Evolutionary conservation across 2,888 invertebrate species (phyloP), one percentile per base, ranked within the genome.

Genomic region (Pheosia tremula): DNA sequence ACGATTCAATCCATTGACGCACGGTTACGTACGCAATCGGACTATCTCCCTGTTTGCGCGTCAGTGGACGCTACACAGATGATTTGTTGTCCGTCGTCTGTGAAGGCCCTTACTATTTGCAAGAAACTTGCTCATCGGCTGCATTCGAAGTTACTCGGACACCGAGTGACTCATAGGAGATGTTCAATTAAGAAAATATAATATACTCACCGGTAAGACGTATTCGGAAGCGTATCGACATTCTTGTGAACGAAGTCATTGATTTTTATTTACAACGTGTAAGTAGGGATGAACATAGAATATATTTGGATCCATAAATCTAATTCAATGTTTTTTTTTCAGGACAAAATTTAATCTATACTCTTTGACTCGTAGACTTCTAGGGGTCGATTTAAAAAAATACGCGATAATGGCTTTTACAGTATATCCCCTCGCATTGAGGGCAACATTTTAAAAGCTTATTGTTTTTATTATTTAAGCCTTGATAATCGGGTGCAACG

Each of bases 131-230:
- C 62, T 67, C 67, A 66, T 69, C 67, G 59, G 56, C 69, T 77
- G 80, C 71, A 79, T 80, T 73, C 70, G 71, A 76, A 76, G 80
- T 78, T 70, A 71, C 68, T 65, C 64, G 45, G 56, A 68, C 69
- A 63, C 56, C 60, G 36, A 56, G 57, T 77, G 75, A 75, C 50
- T 74, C 77, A 77, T 67, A 74, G 66, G 60, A 13, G 13, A 61
- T 11, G 49, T 39, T 58, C 67, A 77, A 74, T 75, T 72, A 68
- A 70, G 72, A 73, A 71, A 72, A 63, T 63, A 57, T 6, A 55
- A 54, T 68, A 65, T 10, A 38, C n/a, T 8, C 37, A 24, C 57
- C 36, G 45, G 75, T 50, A 37, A 64, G 63, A 67, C 74, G 58
- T 64, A 72, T 77, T 76, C 61, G 58, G 45, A 55, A 69, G 57